Percentiles rank a stretch among this genome's conserved stretches.
These are phyloP conservation scores for Dendrocincla fuliginosa DNA, from an alignment of 2,797 vertebrate species.

Conservation along the genomic window DNA sequence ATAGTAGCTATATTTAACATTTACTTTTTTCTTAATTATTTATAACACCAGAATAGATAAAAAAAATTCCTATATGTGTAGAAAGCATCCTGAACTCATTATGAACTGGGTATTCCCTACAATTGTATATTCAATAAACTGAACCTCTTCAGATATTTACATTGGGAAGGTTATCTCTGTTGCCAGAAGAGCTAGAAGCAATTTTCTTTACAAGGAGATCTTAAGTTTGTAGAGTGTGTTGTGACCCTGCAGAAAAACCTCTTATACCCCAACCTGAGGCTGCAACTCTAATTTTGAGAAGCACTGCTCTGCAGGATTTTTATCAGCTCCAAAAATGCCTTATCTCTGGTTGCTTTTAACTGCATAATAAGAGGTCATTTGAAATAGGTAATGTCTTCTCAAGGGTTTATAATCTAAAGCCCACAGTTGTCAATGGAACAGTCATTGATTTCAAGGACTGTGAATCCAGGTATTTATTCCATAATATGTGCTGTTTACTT, in stretches of 20 bases:
- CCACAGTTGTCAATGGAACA: background rate
- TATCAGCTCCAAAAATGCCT: constrained; percentile 12
- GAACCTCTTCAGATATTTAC: background rate
- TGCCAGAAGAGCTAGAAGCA: constrained; percentile 13
- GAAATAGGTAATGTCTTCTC: background rate
- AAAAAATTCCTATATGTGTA: background rate
- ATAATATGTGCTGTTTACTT: background rate
- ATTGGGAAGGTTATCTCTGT: constrained; percentile 43
- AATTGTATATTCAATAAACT: background rate
- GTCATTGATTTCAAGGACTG: background rate
- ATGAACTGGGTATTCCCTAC: background rate
- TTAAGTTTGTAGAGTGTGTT: background rate
- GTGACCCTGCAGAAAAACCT: constrained; percentile 10
- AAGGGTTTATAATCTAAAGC: background rate
- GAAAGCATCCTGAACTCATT: background rate
- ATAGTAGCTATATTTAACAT: background rate
- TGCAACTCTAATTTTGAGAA: constrained; percentile 7
- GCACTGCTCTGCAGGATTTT: background rate
- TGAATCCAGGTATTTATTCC: background rate
- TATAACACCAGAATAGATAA: background rate
- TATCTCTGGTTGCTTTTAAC: constrained; percentile 20
- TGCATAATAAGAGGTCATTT: constrained; percentile 24
- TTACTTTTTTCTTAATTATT: background rate
- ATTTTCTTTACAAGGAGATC: constrained; percentile 36
- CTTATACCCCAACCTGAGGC: background rate